These are phyloP conservation scores for Poecilobothrus nobilitatus DNA, from an alignment of 2,888 invertebrate species.

Conservation along the genomic window DNA sequence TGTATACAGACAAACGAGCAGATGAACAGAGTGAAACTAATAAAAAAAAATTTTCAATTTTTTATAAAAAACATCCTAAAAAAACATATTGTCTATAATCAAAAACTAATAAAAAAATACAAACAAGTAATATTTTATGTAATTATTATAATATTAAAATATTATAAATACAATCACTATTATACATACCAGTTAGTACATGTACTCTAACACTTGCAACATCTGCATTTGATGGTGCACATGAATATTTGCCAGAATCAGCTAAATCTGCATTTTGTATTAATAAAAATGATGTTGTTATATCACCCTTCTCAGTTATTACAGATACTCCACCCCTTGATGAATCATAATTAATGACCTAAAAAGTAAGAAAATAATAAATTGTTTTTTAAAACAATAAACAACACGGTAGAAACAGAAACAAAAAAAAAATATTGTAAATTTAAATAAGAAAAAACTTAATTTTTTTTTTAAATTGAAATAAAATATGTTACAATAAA, in stretches of 20 bases:
- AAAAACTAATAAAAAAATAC: too few species aligned
- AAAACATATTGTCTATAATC: too few species aligned
- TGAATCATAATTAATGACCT: slow-evolving; percentile 73
- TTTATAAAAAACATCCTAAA: too few species aligned
- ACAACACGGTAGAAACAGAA: slow-evolving; percentile 25
- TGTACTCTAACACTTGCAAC: slow-evolving; percentile 70
- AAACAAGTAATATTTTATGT: too few species aligned
- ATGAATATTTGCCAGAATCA: slow-evolving; percentile 73
- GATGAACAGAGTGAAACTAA: too few species aligned
- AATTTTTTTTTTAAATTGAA: too few species aligned
- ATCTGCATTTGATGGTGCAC: slow-evolving; percentile 72
- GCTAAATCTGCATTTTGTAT: slow-evolving; percentile 66
- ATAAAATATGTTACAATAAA: too few species aligned
- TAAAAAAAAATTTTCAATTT: too few species aligned
- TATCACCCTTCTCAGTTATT: slow-evolving; percentile 71
- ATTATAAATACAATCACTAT: background rate
- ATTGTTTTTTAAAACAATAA: slow-evolving; percentile 10
- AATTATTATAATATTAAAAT: too few species aligned
- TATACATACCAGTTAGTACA: slow-evolving; percentile 66
- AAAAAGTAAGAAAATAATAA: slow-evolving; percentile 29
- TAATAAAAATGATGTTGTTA: slow-evolving; percentile 68
- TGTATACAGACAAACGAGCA: too few species aligned
- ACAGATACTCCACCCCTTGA: slow-evolving; percentile 69
- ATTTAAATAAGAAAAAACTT: too few species aligned
- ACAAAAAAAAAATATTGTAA: slow-evolving; percentile 15